Evolutionary conservation across 2,797 vertebrate species (phyloP).

Genomic region (Sarcophilus harrisii): DNA sequence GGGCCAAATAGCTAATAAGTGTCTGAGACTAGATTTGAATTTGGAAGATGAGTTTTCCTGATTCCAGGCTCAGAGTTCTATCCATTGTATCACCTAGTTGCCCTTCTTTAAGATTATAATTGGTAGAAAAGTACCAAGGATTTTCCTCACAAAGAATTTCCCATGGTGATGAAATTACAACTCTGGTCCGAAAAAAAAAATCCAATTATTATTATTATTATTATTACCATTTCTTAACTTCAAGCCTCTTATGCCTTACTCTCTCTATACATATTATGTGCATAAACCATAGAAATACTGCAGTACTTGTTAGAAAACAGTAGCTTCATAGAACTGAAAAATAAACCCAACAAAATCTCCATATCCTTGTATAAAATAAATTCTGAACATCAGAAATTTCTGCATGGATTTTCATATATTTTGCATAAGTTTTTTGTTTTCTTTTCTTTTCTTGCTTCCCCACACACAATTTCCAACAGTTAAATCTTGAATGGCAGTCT

Average conservation of each 20-base stretch:
- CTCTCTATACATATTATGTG: not conserved
- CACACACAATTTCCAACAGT: slow-evolving; percentile 23
- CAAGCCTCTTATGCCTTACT: not conserved
- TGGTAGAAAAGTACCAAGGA: not conserved
- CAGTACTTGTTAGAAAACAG: not conserved
- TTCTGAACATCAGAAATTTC: not conserved
- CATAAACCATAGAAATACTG: not conserved
- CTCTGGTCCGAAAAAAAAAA: too few relatives aligned
- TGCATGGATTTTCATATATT: slow-evolving; percentile 5
- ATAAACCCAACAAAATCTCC: not conserved
- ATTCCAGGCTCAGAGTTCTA: not conserved
- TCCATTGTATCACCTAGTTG: not conserved
- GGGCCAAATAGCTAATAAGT: not conserved
- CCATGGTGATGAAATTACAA: too few relatives aligned
- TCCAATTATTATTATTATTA: too few relatives aligned
- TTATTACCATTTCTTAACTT: not conserved
- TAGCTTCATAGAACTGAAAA: slow-evolving; percentile 39
- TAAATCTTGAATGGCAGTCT: slow-evolving; percentile 12
- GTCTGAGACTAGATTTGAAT: not conserved
- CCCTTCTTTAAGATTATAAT: not conserved
- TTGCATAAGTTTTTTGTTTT: slow-evolving; percentile 14
- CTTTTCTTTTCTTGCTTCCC: not conserved
- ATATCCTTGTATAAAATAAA: slow-evolving; percentile 33
- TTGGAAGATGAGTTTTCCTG: not conserved
- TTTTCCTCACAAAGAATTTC: not conserved